Percentiles rank a stretch among this genome's conserved stretches.
These are phyloP conservation scores for Heliconius nattereri DNA, from an alignment of 1,140 invertebrate species.

Conservation along the genomic window DNA sequence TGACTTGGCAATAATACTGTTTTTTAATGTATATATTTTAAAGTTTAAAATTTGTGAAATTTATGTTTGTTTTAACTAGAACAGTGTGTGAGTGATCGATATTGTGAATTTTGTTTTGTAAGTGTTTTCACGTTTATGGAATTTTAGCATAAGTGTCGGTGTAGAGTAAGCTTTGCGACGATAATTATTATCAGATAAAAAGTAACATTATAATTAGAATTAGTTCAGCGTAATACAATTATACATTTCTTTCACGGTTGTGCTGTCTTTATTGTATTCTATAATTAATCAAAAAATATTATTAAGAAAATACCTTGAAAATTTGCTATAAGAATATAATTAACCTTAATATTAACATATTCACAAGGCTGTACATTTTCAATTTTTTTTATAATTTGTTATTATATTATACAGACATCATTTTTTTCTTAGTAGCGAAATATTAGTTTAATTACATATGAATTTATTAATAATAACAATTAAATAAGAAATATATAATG, in stretches of 20 bases:
- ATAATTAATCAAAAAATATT: too few relatives aligned
- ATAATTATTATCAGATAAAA: neutral
- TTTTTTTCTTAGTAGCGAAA: conserved; percentile 52
- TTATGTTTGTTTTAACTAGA: conserved; percentile 41
- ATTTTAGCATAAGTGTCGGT: conserved; percentile 33
- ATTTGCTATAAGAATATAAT: too few relatives aligned
- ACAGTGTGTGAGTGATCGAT: conserved; percentile 51
- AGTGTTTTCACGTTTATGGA: conserved; percentile 37
- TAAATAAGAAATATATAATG: neutral
- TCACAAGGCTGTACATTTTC: neutral
- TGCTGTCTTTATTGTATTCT: neutral
- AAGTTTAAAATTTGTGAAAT: conserved; percentile 36
- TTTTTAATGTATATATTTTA: conserved; percentile 47
- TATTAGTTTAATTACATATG: neutral
- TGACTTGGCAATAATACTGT: conserved; percentile 73
- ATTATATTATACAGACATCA: neutral
- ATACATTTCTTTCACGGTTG: neutral
- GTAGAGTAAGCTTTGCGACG: neutral
- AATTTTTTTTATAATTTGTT: neutral
- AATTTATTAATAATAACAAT: neutral
- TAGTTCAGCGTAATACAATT: neutral
- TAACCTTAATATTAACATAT: neutral
- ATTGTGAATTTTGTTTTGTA: conserved; percentile 49
- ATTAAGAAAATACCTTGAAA: too few relatives aligned
- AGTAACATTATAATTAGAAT: neutral